These are phyloP conservation scores for Oscarella lobularis DNA, from an alignment of 37 sponge, comb jelly and placozoan species.

Conservation along the genomic window DNA sequence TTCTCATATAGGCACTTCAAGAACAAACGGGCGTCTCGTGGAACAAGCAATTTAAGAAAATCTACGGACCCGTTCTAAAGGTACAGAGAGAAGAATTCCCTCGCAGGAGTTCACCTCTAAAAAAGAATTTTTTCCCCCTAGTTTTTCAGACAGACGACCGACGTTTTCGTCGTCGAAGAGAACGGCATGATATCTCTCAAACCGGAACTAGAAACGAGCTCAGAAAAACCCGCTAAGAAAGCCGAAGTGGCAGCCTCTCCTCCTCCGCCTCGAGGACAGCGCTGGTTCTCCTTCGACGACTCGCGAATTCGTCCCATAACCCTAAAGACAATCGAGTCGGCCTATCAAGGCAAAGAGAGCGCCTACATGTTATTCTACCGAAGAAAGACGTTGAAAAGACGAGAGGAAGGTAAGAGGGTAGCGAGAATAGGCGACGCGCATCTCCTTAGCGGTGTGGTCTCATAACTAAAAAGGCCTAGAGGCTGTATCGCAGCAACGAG, in stretches of 20 bases:
- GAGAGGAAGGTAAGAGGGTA: no score
- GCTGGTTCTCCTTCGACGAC: slow-evolving; percentile 82
- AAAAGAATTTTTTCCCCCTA: slow-evolving; percentile 7
- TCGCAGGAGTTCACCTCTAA: no score
- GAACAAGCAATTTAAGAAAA: slow-evolving; percentile 77
- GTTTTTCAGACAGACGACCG: slow-evolving; percentile 25
- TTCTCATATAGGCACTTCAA: slow-evolving; percentile 25
- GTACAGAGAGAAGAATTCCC: slow-evolving; percentile 18
- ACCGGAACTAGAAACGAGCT: neutral
- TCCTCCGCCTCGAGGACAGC: neutral
- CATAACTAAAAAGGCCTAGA: no score
- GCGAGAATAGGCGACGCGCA: no score
- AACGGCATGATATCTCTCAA: neutral
- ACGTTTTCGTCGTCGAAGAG: slow-evolving; percentile 32
- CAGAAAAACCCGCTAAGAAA: neutral
- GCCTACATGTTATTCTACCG: slow-evolving; percentile 93
- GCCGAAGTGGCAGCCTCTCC: neutral
- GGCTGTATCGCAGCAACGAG: no score
- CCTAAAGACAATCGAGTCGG: slow-evolving; percentile 22
- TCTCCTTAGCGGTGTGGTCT: no score
- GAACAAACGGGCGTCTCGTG: slow-evolving; percentile 75
- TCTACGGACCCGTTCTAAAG: slow-evolving; percentile 50
- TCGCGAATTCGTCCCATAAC: slow-evolving; percentile 30
- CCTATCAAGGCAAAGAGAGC: slow-evolving; percentile 66
- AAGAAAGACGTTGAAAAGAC: slow-evolving; percentile 9